These are phyloP conservation scores for Enteromius treurensis DNA, from an alignment of 2,797 vertebrate species.

Conservation along the genomic window DNA sequence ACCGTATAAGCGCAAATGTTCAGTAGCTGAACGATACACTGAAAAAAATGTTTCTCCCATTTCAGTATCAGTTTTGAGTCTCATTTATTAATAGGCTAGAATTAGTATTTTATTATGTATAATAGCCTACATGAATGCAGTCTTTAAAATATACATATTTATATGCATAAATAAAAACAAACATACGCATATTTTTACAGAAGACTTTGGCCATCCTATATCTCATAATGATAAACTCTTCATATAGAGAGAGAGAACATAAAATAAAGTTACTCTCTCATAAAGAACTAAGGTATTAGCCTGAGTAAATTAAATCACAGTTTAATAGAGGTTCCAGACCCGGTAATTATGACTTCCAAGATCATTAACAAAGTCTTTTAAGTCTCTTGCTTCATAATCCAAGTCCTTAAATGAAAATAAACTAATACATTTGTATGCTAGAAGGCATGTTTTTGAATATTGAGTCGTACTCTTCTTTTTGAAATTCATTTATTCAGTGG, in stretches of 20 bases:
- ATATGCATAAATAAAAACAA: background rate
- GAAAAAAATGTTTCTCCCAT: background rate
- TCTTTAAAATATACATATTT: background rate
- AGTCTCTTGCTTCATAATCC: slow-evolving; percentile 69
- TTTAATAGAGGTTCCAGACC: slow-evolving; percentile 68
- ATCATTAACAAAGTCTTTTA: slow-evolving; percentile 76
- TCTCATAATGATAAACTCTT: slow-evolving; percentile 6
- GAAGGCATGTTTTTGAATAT: slow-evolving; percentile 56
- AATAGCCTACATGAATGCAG: no score
- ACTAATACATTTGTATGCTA: slow-evolving; percentile 61
- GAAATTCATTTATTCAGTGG: slow-evolving; percentile 57
- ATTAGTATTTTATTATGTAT: background rate
- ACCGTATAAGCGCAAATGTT: background rate
- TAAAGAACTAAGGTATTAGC: slow-evolving; percentile 51
- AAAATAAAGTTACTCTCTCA: slow-evolving; percentile 51
- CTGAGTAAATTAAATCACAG: slow-evolving; percentile 69
- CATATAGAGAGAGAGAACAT: background rate
- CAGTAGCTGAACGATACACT: background rate
- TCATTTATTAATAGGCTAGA: background rate
- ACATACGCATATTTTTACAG: background rate
- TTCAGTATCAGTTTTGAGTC: background rate
- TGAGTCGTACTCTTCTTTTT: slow-evolving; percentile 48
- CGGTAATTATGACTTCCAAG: slow-evolving; percentile 72
- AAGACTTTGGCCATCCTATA: background rate
- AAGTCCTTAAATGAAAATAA: slow-evolving; percentile 56